These are phyloP conservation scores for Heliconius hortense DNA, from an alignment of 2,888 invertebrate genomes.

Conservation along the genomic window DNA sequence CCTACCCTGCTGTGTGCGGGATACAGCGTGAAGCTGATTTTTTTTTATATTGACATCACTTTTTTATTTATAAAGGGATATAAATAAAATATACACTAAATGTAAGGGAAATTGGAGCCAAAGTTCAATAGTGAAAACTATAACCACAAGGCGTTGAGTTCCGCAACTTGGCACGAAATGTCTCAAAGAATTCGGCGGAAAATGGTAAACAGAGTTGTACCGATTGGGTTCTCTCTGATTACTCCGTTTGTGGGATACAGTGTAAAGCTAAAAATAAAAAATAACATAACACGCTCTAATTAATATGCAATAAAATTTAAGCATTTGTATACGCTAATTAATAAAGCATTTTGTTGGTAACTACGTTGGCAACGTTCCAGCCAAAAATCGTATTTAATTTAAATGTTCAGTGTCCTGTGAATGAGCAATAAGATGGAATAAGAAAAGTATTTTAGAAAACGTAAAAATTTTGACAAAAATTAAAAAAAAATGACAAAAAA, in stretches of 20 bases:
- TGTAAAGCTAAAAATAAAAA: neutral
- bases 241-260: neutral
- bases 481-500: too few relatives aligned
- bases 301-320: neutral
- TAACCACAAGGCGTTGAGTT: too few relatives aligned
- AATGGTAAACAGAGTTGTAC: too few relatives aligned
- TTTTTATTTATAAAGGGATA: too few relatives aligned
- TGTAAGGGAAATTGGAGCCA: too few relatives aligned
- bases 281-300: neutral
- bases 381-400: neutral
- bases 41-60: too few relatives aligned
- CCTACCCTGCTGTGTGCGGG: too few relatives aligned
- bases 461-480: neutral
- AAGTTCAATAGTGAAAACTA: too few relatives aligned
- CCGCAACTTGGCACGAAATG: neutral
- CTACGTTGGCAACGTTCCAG: slow-evolving; percentile 1
- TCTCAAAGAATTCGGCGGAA: neutral
- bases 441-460: neutral
- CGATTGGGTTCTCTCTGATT: too few relatives aligned
- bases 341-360: slow-evolving; percentile 6
- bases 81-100: too few relatives aligned
- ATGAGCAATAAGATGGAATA: neutral
- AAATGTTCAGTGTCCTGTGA: neutral
- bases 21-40: too few relatives aligned
- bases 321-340: slow-evolving; percentile 8